These are phyloP conservation scores for Listrodromus nycthemerus DNA, from an alignment of 2,888 invertebrate species.

Conservation along the genomic window DNA sequence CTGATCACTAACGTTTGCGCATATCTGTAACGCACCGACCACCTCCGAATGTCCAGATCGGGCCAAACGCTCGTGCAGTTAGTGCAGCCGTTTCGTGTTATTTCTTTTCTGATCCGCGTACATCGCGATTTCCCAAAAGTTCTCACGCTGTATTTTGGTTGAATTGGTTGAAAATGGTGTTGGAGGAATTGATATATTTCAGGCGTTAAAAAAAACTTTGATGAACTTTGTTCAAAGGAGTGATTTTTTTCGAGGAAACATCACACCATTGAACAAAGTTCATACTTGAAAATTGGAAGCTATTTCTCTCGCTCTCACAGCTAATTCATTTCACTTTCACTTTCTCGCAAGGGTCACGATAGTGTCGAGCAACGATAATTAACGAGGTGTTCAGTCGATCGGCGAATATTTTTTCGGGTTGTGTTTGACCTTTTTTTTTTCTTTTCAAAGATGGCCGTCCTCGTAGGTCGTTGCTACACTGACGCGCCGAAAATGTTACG, in stretches of 20 bases:
- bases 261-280: too few relatives aligned
- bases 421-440: not conserved
- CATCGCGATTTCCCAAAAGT: not conserved
- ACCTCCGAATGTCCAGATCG: not conserved
- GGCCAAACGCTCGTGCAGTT: not conserved
- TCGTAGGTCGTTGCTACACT: not conserved
- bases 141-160: too few relatives aligned
- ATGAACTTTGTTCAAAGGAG: too few relatives aligned
- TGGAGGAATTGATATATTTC: too few relatives aligned
- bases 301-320: too few relatives aligned
- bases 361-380: not conserved
- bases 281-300: too few relatives aligned
- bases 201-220: too few relatives aligned
- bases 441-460: too few relatives aligned
- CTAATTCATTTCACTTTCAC: too few relatives aligned
- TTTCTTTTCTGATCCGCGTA: not conserved
- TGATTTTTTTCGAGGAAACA: too few relatives aligned
- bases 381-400: not conserved
- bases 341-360: not conserved
- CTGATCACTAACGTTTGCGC: not conserved
- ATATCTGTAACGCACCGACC: not conserved
- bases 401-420: not conserved
- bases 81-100: not conserved
- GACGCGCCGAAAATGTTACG: too few relatives aligned
- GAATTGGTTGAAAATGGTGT: not conserved